phyloP scores from a whole-genome alignment of 1,140 invertebrate genomes.

The Dinoponera quadriceps region DNA sequence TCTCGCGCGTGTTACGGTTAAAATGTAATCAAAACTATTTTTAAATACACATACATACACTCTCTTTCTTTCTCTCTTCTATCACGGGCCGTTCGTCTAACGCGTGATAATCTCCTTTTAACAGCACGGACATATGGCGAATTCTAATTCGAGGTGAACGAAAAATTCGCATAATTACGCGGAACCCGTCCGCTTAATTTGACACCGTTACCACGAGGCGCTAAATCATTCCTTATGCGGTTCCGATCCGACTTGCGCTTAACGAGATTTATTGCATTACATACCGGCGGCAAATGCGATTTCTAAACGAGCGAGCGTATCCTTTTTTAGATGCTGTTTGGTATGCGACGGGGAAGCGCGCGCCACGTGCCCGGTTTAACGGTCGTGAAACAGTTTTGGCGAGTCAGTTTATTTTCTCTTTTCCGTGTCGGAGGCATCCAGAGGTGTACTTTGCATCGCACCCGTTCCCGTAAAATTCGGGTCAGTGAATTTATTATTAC shows the following conservation, averaged over 20 bases:
- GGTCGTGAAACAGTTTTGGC: conserved; percentile 70
- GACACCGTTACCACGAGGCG: conserved; percentile 6
- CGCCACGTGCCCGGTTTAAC: conserved; percentile 61
- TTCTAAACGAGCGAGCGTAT: conserved; percentile 57
- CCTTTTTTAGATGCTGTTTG: conserved; percentile 72
- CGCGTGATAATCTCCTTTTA: conserved; percentile 32
- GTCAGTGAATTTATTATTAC: conserved; percentile 70
- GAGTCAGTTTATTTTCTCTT: conserved; percentile 69
- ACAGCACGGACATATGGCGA: conserved; percentile 34
- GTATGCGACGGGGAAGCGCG: conserved; percentile 64
- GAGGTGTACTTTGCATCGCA: conserved; percentile 54
- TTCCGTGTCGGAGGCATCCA: conserved; percentile 56
- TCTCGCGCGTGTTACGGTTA: too few species aligned
- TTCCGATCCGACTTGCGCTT: not conserved
- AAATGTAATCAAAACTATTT: too few species aligned
- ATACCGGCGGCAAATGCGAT: conserved; percentile 26
- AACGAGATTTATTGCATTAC: conserved; percentile 37
- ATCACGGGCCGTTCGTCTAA: not conserved
- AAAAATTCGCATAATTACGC: conserved; percentile 17
- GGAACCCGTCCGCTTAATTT: conserved; percentile 32
- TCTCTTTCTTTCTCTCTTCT: too few species aligned
- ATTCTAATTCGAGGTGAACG: not conserved
- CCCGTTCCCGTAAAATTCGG: conserved; percentile 65
- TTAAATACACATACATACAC: too few species aligned
- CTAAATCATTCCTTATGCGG: conserved; percentile 24